Evolutionary conservation across 2,888 invertebrate genomes (phyloP).

Genomic region (Mesorhabditis spiculigera): DNA sequence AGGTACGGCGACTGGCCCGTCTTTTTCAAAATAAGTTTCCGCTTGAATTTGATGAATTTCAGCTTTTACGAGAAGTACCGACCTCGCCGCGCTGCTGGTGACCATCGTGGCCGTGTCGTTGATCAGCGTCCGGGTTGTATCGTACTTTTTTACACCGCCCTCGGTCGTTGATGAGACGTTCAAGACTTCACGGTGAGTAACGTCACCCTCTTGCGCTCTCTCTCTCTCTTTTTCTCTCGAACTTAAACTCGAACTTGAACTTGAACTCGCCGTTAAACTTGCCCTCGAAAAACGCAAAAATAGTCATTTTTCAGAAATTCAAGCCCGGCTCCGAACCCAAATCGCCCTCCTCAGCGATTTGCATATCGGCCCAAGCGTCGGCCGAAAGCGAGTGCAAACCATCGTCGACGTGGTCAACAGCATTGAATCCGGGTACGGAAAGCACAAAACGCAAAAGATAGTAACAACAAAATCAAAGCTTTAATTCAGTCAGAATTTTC

Average conservation of each 20-base stretch:
- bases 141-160: not conserved
- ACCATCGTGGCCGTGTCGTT: not conserved
- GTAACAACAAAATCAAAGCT: not conserved
- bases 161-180: not conserved
- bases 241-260: too few species aligned
- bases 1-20: too few species aligned
- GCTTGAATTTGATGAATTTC: not conserved
- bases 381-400: slow-evolving; percentile 47
- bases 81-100: not conserved
- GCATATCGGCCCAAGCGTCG: slow-evolving; percentile 61
- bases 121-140: not conserved
- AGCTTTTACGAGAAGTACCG: not conserved
- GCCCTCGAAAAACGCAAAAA: not conserved
- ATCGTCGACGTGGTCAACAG: slow-evolving; percentile 58
- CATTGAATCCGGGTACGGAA: slow-evolving; percentile 55
- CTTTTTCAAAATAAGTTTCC: too few species aligned
- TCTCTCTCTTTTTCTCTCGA: too few species aligned
- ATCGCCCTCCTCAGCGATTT: slow-evolving; percentile 60
- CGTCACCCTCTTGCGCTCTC: too few species aligned
- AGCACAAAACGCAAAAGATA: not conserved
- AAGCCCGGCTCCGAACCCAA: not conserved
- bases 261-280: too few species aligned
- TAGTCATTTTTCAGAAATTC: not conserved
- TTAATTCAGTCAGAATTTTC: not conserved
- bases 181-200: not conserved